Evolutionary conservation across 2,888 invertebrate genomes (phyloP).

Genomic region (Ornithoptera priamus): DNA sequence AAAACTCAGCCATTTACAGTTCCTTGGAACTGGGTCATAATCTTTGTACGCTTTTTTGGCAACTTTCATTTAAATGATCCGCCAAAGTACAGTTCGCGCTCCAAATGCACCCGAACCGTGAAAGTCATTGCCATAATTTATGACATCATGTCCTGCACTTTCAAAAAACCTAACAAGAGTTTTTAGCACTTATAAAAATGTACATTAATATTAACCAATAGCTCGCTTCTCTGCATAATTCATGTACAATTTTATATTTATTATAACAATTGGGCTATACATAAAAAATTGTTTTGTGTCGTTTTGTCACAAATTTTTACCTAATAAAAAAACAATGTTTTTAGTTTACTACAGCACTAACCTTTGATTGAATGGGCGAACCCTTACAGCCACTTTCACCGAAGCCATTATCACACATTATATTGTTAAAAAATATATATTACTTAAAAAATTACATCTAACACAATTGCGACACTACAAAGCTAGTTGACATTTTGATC

Average conservation of each 20-base stretch:
- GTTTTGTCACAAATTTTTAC: constrained; percentile 17
- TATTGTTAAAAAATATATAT: constrained; percentile 59
- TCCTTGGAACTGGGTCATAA: constrained; percentile 46
- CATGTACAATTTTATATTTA: not conserved
- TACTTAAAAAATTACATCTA: constrained; percentile 59
- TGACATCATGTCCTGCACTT: constrained; percentile 77
- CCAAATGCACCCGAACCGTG: constrained; percentile 78
- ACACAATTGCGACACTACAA: constrained; percentile 63
- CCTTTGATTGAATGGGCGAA: constrained; percentile 94
- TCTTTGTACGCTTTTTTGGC: constrained; percentile 60
- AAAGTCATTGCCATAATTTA: constrained; percentile 75
- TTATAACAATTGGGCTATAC: not conserved
- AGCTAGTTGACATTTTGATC: constrained; percentile 58
- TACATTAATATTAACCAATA: not conserved
- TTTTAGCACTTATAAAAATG: constrained; percentile 19
- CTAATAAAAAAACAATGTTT: constrained; percentile 38
- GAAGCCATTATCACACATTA: constrained; percentile 89
- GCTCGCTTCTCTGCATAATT: not conserved
- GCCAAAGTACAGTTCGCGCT: constrained; percentile 72
- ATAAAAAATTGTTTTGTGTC: constrained; percentile 32
- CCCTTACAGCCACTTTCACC: constrained; percentile 94
- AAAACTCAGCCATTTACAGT: constrained; percentile 30
- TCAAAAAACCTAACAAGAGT: constrained; percentile 50
- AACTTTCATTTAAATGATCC: constrained; percentile 71
- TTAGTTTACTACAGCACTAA: constrained; percentile 54